Conservation (phyloP, 2,888 invertebrate genomes). For the Ophion ellenae region DNA sequence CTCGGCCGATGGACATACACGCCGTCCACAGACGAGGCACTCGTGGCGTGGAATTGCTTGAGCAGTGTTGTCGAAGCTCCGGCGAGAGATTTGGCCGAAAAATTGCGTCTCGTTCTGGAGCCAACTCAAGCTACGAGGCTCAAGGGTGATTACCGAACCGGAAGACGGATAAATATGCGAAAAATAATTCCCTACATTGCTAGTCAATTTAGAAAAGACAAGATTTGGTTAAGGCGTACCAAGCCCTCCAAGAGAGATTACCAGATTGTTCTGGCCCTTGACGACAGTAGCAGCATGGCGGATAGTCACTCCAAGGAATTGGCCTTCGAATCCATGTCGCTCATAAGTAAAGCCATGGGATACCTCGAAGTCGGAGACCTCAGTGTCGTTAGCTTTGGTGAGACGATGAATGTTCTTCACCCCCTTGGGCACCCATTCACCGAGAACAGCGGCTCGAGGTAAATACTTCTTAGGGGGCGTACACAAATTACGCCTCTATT, state of each 20-base stretch:
- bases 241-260: conserved; percentile 98
- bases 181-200: conserved; percentile 99
- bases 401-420: conserved; percentile 93
- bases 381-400: conserved; percentile 96
- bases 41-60: conserved; percentile 87
- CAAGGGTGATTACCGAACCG: conserved; percentile 98
- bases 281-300: conserved; percentile 97
- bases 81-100: conserved; percentile 95
- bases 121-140: conserved; percentile 96
- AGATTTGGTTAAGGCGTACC: conserved; percentile 98
- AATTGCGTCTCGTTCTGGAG: conserved; percentile 96
- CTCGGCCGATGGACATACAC: conserved; percentile 77
- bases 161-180: conserved; percentile 98
- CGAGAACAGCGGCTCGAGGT: conserved; percentile 92
- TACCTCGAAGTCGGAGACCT: conserved; percentile 97
- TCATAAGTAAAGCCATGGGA: conserved; percentile 94
- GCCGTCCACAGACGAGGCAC: conserved; percentile 84
- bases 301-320: conserved; percentile 95
- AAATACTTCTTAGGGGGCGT: conserved; percentile 45
- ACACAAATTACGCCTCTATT: background rate
- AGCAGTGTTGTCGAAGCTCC: conserved; percentile 86
- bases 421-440: conserved; percentile 94
- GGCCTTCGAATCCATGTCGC: conserved; percentile 96
- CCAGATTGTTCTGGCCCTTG: conserved; percentile 97
- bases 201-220: conserved; percentile 99